These are phyloP conservation scores for Trichogramma dendrolimi DNA, from an alignment of 2,888 invertebrate genomes.

Conservation along the genomic window DNA sequence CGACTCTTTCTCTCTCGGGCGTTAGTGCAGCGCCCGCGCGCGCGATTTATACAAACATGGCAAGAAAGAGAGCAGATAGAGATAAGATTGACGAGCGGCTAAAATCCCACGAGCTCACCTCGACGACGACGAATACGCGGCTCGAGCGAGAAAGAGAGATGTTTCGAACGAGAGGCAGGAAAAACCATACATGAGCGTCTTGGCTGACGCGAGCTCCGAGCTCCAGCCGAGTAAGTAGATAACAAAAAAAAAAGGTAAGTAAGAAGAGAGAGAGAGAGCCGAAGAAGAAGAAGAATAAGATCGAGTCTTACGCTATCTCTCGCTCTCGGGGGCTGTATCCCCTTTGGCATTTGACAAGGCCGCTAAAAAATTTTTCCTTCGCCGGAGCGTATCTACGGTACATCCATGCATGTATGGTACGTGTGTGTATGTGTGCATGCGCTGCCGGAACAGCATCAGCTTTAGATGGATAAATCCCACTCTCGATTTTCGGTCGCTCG, in stretches of 20 bases:
- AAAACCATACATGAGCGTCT: slow-evolving; percentile 1
- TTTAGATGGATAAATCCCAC: no score
- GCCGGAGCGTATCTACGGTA: neutral
- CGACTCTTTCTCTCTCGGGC: no score
- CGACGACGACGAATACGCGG: no score
- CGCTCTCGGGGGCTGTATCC: slow-evolving; percentile 1
- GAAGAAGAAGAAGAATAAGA: slow-evolving; percentile 10
- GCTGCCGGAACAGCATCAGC: no score
- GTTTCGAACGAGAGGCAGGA: neutral
- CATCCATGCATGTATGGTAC: no score
- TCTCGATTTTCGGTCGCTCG: no score
- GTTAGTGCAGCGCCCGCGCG: no score
- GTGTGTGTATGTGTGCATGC: no score
- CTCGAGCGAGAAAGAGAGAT: no score
- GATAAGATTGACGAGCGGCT: slow-evolving; percentile 22
- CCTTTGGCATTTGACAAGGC: slow-evolving; percentile 44
- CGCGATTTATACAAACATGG: no score
- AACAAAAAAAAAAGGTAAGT: neutral
- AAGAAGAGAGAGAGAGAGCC: neutral
- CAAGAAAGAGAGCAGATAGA: slow-evolving; percentile 17
- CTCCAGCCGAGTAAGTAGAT: neutral
- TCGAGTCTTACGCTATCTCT: slow-evolving; percentile 2
- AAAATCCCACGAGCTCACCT: no score
- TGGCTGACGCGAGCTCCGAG: neutral
- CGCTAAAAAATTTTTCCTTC: slow-evolving; percentile 46